Evolutionary conservation across 2,113 vertebrate species (phyloP).

Genomic region (Podarcis muralis): DNA sequence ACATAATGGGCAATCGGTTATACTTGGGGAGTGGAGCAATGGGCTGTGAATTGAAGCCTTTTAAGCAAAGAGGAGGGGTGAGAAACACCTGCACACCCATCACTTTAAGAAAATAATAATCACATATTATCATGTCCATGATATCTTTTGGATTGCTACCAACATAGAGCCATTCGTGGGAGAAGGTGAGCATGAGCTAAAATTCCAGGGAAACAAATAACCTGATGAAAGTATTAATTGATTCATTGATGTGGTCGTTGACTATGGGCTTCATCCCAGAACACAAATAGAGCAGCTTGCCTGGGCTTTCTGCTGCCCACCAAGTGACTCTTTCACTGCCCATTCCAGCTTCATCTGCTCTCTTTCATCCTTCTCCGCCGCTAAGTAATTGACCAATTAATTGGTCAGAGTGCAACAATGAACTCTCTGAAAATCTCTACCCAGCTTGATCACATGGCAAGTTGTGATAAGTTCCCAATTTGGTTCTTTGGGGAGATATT

Average conservation of each 20-base stretch:
- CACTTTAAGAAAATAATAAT: neutral
- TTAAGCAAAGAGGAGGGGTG: neutral
- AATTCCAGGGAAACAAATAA: neutral
- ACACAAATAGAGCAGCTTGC: neutral
- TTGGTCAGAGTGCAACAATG: neutral
- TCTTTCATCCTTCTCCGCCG: slow-evolving; percentile 2
- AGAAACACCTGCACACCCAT: rapidly evolving
- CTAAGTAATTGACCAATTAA: slow-evolving; percentile 22
- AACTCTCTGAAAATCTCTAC: slow-evolving; percentile 4
- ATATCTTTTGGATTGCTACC: neutral
- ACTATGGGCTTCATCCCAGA: neutral
- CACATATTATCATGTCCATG: neutral
- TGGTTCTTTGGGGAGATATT: neutral
- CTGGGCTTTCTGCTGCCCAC: neutral
- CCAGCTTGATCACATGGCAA: neutral
- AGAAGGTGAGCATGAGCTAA: no score
- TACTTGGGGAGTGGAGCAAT: neutral
- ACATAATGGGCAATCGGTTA: slow-evolving; percentile 8
- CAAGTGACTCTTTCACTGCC: neutral
- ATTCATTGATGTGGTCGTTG: neutral
- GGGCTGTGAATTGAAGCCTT: neutral
- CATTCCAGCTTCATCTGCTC: neutral
- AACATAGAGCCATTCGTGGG: neutral
- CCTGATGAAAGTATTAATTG: neutral
- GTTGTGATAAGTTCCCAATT: neutral